phyloP scores from a whole-genome alignment of 1,140 invertebrate species.

The Zaprionus ornatus region DNA sequence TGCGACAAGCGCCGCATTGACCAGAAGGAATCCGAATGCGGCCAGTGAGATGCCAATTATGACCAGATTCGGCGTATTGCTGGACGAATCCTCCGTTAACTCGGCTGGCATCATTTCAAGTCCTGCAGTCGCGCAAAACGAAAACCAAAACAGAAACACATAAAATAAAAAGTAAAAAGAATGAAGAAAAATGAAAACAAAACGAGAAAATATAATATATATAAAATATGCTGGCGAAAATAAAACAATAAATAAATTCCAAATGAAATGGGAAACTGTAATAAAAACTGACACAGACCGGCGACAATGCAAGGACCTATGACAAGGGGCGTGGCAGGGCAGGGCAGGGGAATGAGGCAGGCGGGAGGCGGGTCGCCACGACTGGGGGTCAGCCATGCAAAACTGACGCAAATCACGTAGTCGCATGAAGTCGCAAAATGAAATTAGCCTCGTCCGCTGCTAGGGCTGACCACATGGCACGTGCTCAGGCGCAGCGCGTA shows the following conservation, averaged over 20 bases:
- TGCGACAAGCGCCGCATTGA: slow-evolving; percentile 92
- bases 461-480: slow-evolving; percentile 41
- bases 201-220: slow-evolving; percentile 33
- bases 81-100: slow-evolving; percentile 86
- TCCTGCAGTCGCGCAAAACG: slow-evolving; percentile 75
- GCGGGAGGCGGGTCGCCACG: not conserved
- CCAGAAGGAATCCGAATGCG: slow-evolving; percentile 90
- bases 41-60: slow-evolving; percentile 92
- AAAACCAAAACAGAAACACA: slow-evolving; percentile 29
- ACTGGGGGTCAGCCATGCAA: slow-evolving; percentile 22
- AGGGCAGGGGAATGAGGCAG: not conserved
- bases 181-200: slow-evolving; percentile 32
- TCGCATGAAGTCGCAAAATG: slow-evolving; percentile 60
- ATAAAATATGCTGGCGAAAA: slow-evolving; percentile 64
- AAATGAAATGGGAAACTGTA: slow-evolving; percentile 83
- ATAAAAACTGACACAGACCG: slow-evolving; percentile 83
- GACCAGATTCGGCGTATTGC: slow-evolving; percentile 89
- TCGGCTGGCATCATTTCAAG: slow-evolving; percentile 88
- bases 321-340: not conserved
- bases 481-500: slow-evolving; percentile 30
- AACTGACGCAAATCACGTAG: slow-evolving; percentile 77
- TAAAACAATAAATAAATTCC: slow-evolving; percentile 78
- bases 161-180: slow-evolving; percentile 13
- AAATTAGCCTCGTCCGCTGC: slow-evolving; percentile 65
- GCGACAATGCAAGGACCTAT: not conserved